phyloP scores from a whole-genome alignment of 2,888 invertebrate species.

The Tubulanus polymorphus region DNA sequence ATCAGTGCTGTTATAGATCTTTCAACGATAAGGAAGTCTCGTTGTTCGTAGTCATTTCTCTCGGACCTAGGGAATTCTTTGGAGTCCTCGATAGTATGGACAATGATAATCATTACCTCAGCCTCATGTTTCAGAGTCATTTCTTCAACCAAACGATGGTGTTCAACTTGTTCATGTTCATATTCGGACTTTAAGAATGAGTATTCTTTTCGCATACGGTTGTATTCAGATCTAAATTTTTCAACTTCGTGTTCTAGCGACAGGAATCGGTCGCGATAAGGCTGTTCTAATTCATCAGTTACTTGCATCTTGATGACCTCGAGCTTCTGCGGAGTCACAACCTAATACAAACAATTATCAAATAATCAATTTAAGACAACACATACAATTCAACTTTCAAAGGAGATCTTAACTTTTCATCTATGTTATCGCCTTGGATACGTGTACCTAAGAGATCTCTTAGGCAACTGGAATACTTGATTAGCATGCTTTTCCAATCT shows the following conservation, averaged over 20 bases:
- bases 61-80: too few relatives aligned
- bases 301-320: slow-evolving; percentile 43
- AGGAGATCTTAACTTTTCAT: too few relatives aligned
- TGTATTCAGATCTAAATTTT: slow-evolving; percentile 34
- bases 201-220: slow-evolving; percentile 47
- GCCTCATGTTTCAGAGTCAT: slow-evolving; percentile 45
- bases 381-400: too few relatives aligned
- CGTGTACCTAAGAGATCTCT: too few relatives aligned
- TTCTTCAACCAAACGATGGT: slow-evolving; percentile 40
- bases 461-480: not conserved
- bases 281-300: slow-evolving; percentile 39
- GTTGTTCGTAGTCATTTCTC: too few relatives aligned
- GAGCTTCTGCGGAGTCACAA: slow-evolving; percentile 40
- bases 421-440: too few relatives aligned
- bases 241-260: slow-evolving; percentile 44
- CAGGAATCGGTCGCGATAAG: slow-evolving; percentile 37
- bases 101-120: slow-evolving; percentile 43
- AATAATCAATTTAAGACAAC: too few relatives aligned
- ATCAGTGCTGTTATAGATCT: too few relatives aligned
- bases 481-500: not conserved
- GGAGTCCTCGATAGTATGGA: too few relatives aligned
- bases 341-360: too few relatives aligned
- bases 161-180: slow-evolving; percentile 44
- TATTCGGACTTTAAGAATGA: slow-evolving; percentile 51
- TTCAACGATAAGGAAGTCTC: too few relatives aligned